These are phyloP conservation scores for Akabosia matsudoensis DNA, from an alignment of 1,140 invertebrate genomes.

Conservation along the genomic window DNA sequence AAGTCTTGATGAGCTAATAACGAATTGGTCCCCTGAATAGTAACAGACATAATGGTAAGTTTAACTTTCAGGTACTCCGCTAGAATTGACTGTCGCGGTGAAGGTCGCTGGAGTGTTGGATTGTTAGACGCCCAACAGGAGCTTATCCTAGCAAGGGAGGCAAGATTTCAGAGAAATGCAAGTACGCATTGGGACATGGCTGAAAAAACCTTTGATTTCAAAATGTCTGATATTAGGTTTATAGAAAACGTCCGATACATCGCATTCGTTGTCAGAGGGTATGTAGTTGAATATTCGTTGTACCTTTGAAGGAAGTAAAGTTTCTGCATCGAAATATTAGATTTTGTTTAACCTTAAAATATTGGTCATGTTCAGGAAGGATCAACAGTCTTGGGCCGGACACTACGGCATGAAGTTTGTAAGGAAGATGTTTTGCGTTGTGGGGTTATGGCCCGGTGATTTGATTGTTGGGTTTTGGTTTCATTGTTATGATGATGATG, in stretches of 20 bases:
- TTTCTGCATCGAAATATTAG: too few relatives aligned
- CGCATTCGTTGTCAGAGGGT: background rate
- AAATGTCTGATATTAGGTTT: background rate
- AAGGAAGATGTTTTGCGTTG: too few relatives aligned
- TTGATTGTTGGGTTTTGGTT: too few relatives aligned
- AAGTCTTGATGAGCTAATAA: too few relatives aligned
- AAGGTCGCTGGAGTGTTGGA: background rate
- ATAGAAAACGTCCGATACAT: background rate
- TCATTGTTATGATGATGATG: too few relatives aligned
- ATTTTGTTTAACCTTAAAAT: too few relatives aligned
- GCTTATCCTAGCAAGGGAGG: background rate
- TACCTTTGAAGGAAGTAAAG: too few relatives aligned
- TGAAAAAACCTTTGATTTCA: background rate
- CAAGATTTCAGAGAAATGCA: background rate
- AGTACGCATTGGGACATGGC: slow-evolving; percentile 1
- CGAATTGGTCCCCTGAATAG: too few relatives aligned
- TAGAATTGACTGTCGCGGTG: background rate
- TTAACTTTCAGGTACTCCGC: background rate
- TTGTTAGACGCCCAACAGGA: background rate
- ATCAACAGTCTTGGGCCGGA: background rate
- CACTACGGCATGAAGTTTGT: slow-evolving; percentile 19
- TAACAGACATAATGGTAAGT: background rate
- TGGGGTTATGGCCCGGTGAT: too few relatives aligned
- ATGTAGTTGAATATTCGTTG: too few relatives aligned
- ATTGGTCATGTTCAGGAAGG: too few relatives aligned